Evolutionary conservation across 2,797 vertebrate species (phyloP).

Genomic region (Coccyzus lansbergi): DNA sequence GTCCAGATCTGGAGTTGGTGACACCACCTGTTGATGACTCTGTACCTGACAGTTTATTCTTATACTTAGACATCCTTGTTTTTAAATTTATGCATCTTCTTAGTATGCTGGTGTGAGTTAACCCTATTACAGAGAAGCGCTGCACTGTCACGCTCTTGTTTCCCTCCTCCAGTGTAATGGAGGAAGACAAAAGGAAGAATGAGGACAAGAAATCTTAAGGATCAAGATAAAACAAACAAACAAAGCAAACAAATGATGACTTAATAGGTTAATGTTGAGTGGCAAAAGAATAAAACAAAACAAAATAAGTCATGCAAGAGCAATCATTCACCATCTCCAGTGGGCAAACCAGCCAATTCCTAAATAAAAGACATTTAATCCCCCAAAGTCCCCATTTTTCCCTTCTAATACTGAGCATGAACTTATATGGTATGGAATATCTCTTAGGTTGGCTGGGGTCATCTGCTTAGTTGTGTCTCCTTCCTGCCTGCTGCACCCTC

Average conservation of each 20-base stretch:
- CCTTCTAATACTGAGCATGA: not conserved
- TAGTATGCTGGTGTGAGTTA: not conserved
- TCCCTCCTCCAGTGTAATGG: not conserved
- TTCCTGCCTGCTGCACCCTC: too few relatives aligned
- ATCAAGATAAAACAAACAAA: not conserved
- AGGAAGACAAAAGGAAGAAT: not conserved
- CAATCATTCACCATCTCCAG: not conserved
- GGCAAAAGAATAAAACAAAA: not conserved
- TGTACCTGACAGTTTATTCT: not conserved
- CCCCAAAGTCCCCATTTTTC: rapidly evolving
- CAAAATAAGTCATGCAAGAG: not conserved
- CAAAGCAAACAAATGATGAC: not conserved
- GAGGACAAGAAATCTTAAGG: not conserved
- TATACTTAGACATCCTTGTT: not conserved
- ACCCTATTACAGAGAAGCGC: not conserved
- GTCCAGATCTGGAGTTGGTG: not conserved
- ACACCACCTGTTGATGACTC: not conserved
- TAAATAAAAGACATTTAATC: not conserved
- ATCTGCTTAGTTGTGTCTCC: not conserved
- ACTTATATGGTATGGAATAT: not conserved
- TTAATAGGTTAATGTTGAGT: not conserved
- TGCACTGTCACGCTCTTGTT: rapidly evolving
- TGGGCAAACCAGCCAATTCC: not conserved
- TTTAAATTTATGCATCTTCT: not conserved
- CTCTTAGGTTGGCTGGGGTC: not conserved